These are phyloP conservation scores for Trinorchestia longiramus DNA, from an alignment of 1,140 invertebrate genomes.

Conservation along the genomic window DNA sequence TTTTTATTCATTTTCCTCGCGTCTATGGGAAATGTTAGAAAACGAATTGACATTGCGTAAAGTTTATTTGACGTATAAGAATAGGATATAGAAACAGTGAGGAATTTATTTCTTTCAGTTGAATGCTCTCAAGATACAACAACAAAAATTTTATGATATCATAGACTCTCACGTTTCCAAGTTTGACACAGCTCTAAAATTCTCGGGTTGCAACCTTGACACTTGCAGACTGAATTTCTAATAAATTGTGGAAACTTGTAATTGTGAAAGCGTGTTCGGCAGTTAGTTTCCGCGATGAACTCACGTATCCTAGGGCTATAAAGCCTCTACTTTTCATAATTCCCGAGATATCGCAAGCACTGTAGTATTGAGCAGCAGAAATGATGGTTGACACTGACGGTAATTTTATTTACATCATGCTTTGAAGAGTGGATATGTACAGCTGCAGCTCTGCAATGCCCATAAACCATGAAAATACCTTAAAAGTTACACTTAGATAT, in stretches of 20 bases:
- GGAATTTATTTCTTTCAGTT: not conserved
- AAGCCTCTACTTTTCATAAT: too few species aligned
- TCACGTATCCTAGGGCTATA: too few species aligned
- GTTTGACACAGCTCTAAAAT: not conserved
- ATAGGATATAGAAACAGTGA: not conserved
- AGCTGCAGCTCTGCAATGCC: too few species aligned
- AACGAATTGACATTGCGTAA: not conserved
- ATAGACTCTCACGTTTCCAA: not conserved
- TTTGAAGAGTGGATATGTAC: too few species aligned
- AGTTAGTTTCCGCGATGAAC: too few species aligned
- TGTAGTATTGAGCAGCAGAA: too few species aligned
- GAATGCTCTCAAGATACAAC: not conserved
- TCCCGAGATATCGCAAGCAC: too few species aligned
- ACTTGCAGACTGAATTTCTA: not conserved
- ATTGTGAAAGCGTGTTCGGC: not conserved
- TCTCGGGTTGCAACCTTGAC: not conserved
- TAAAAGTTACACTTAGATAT: too few species aligned
- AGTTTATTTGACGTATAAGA: not conserved
- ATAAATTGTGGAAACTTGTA: not conserved
- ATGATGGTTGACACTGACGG: not conserved
- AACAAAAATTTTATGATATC: not conserved
- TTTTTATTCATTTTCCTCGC: not conserved
- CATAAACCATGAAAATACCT: too few species aligned
- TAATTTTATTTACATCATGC: not conserved
- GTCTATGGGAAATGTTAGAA: not conserved